A percentile compares a stretch with the other conserved stretches of the same genome.
Evolutionary conservation across 2,888 invertebrate genomes (phyloP).

Genomic region (Troides oblongomaculatus): DNA sequence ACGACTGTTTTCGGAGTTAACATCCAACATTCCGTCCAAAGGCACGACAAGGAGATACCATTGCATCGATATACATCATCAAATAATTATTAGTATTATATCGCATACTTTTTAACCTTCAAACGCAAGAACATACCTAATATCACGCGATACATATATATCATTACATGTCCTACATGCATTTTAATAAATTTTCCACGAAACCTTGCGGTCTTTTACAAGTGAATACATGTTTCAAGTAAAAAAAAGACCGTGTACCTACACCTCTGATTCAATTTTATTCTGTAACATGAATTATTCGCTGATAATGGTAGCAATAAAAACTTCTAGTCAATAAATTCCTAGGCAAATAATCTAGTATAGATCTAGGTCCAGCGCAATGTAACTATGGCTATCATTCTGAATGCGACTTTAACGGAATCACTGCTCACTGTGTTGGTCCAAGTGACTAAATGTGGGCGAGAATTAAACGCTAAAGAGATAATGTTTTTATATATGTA

Average conservation of each 20-base stretch:
- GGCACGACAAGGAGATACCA: neutral
- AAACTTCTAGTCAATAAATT: slow-evolving; percentile 29
- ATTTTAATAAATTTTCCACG: neutral
- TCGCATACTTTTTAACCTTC: neutral
- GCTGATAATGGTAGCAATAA: slow-evolving; percentile 25
- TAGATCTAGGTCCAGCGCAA: slow-evolving; percentile 48
- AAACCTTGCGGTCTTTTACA: neutral
- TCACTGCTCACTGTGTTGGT: slow-evolving; percentile 44
- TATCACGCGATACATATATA: neutral
- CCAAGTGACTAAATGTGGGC: slow-evolving; percentile 36
- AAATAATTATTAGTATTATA: neutral
- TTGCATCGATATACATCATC: neutral
- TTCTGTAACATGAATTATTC: slow-evolving; percentile 10
- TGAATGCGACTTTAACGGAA: slow-evolving; percentile 61
- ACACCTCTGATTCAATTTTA: neutral
- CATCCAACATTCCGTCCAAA: too few species aligned
- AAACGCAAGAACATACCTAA: too few species aligned
- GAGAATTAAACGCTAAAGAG: neutral
- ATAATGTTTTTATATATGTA: neutral
- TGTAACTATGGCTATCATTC: slow-evolving; percentile 55
- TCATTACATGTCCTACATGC: too few species aligned
- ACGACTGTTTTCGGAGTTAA: too few species aligned
- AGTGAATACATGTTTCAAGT: neutral
- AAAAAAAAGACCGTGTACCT: neutral
- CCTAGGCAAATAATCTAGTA: slow-evolving; percentile 29